Conservation (phyloP, 2,888 invertebrate species). For the Endomychus coccineus region DNA sequence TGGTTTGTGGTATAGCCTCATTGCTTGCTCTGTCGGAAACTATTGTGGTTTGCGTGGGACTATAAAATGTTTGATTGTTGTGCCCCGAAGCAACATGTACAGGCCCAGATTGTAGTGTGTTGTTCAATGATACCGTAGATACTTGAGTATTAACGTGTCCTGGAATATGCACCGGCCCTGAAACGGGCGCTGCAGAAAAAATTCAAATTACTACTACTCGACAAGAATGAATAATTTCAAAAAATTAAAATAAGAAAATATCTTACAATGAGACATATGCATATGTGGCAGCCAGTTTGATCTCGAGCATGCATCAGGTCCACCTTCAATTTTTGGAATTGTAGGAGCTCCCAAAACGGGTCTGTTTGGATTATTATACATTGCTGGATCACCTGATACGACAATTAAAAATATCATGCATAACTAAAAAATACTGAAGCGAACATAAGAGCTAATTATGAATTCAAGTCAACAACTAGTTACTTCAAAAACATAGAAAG, state of each 20-base stretch:
- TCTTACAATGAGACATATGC: conserved; percentile 61
- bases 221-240: no score
- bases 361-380: conserved; percentile 39
- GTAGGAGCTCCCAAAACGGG: conserved; percentile 41
- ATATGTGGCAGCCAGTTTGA: conserved; percentile 60
- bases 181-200: conserved; percentile 12
- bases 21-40: conserved; percentile 30
- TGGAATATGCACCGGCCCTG: conserved; percentile 23
- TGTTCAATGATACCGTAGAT: conserved; percentile 29
- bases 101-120: conserved; percentile 27
- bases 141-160: conserved; percentile 31
- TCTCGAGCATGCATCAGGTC: conserved; percentile 53
- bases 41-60: conserved; percentile 27
- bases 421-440: conserved; percentile 33
- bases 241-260: no score
- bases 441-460: no score
- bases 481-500: no score
- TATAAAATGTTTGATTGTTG: conserved; percentile 34
- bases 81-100: conserved; percentile 29
- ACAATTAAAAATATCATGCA: conserved; percentile 29
- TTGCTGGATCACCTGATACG: conserved; percentile 39
- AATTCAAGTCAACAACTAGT: no score
- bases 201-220: conserved; percentile 2
- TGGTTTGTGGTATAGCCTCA: conserved; percentile 32
- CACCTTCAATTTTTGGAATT: conserved; percentile 52